phyloP scores from a whole-genome alignment of 2,113 vertebrate species.

The Hymenochirus boettgeri region DNA sequence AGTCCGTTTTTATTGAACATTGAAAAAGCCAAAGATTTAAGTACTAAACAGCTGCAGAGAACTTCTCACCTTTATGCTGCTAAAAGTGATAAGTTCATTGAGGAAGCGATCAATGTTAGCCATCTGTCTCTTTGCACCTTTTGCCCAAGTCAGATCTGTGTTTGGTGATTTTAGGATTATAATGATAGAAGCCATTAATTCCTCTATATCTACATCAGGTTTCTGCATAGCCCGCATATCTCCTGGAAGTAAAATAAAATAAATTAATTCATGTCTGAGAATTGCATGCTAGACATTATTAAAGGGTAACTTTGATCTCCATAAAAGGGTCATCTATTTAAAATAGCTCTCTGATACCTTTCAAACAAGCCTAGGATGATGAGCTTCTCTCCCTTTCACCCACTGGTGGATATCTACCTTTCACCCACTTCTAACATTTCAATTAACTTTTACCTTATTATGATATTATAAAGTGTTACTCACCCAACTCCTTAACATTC shows the following conservation, averaged over 20 bases:
- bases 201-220: slow-evolving; percentile 39
- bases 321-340: too few relatives aligned
- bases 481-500: slow-evolving; percentile 31
- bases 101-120: slow-evolving; percentile 33
- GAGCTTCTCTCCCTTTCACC: too few relatives aligned
- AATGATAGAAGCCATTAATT: slow-evolving; percentile 36
- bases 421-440: too few relatives aligned
- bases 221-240: slow-evolving; percentile 38
- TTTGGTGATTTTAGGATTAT: slow-evolving; percentile 36
- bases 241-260: slow-evolving; percentile 3
- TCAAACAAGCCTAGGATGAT: too few relatives aligned
- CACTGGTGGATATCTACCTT: too few relatives aligned
- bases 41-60: background rate
- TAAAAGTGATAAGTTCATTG: slow-evolving; percentile 29
- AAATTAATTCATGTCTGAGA: too few relatives aligned
- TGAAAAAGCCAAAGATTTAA: background rate
- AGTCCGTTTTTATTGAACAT: background rate
- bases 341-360: too few relatives aligned
- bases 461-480: too few relatives aligned
- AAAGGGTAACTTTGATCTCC: too few relatives aligned
- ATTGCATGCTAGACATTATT: too few relatives aligned
- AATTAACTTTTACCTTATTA: too few relatives aligned
- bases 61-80: slow-evolving; percentile 3
- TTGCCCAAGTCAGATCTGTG: slow-evolving; percentile 34
- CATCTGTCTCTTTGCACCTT: slow-evolving; percentile 43